Percentiles rank a stretch among this genome's conserved stretches.
Conservation (phyloP, 2,797 vertebrate genomes). For the Tolypeutes matacus region DNA sequence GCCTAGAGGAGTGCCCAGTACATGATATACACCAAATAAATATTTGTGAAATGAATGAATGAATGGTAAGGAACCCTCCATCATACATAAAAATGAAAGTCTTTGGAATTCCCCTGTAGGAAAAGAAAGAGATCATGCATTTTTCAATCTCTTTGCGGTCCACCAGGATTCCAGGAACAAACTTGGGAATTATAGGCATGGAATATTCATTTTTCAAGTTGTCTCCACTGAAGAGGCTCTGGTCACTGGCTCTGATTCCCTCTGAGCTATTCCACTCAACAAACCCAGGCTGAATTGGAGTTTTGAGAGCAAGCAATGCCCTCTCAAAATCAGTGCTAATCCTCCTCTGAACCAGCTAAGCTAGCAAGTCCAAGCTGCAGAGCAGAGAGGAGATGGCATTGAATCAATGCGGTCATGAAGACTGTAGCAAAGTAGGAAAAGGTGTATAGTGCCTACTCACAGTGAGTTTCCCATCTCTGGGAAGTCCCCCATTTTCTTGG, state of each 20-base stretch:
- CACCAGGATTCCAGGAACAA: background rate
- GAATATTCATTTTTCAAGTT: background rate
- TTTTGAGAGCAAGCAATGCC: background rate
- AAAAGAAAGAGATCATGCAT: background rate
- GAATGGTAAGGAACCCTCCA: background rate
- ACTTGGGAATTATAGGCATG: background rate
- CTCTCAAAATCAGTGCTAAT: background rate
- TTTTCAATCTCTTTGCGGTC: background rate
- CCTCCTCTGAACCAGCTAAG: background rate
- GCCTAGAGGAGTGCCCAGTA: background rate
- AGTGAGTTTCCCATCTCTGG: fast-evolving
- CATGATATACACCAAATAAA: background rate
- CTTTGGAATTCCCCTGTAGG: background rate
- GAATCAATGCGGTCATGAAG: background rate
- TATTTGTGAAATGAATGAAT: background rate
- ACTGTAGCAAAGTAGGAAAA: background rate
- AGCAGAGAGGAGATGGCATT: background rate
- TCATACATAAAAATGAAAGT: background rate
- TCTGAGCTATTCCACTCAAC: background rate
- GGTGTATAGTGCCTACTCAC: fast-evolving
- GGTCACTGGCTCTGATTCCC: background rate
- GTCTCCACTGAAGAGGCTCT: background rate
- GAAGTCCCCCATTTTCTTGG: background rate
- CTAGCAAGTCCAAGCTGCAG: background rate
- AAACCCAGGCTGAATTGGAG: background rate